A percentile compares a stretch with the other conserved stretches of the same genome.
Conservation (phyloP, 2,797 vertebrate species). For the Danio jaintianensis region DNA sequence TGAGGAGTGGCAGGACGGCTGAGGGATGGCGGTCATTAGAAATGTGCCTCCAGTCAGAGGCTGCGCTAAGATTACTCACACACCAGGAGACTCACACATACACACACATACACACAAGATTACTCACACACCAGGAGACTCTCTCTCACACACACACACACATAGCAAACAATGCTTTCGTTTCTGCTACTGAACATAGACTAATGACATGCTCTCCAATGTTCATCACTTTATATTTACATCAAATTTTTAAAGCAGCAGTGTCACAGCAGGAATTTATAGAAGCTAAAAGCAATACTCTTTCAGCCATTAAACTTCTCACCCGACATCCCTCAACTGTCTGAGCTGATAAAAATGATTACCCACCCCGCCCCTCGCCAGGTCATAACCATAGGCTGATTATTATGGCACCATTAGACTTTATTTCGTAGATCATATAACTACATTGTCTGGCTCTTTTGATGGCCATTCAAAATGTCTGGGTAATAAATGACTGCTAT, state of each 20-base stretch:
- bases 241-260: slow-evolving; percentile 9
- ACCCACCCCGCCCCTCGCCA: not conserved
- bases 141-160: not conserved
- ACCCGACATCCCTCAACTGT: slow-evolving; percentile 19
- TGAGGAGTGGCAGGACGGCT: slow-evolving; percentile 66
- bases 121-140: slow-evolving; percentile 75
- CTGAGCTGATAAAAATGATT: not conserved
- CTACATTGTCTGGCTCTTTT: not conserved
- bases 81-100: slow-evolving; percentile 64
- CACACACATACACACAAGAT: slow-evolving; percentile 55
- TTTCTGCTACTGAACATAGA: not conserved
- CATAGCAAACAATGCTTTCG: not conserved
- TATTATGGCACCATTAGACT: slow-evolving; percentile 25
- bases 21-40: slow-evolving; percentile 72
- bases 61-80: slow-evolving; percentile 75
- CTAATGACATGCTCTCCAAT: not conserved
- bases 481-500: not conserved
- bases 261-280: slow-evolving; percentile 26
- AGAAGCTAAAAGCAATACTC: slow-evolving; percentile 40
- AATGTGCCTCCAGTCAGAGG: slow-evolving; percentile 71
- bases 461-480: not conserved
- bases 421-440: not conserved
- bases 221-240: too few species aligned
- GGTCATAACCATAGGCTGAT: slow-evolving; percentile 14
- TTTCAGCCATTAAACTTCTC: slow-evolving; percentile 43